Evolutionary conservation across 1,140 invertebrate genomes (phyloP), one percentile per base, ranked within the genome.

Genomic region (Amphibalanus amphitrite): DNA sequence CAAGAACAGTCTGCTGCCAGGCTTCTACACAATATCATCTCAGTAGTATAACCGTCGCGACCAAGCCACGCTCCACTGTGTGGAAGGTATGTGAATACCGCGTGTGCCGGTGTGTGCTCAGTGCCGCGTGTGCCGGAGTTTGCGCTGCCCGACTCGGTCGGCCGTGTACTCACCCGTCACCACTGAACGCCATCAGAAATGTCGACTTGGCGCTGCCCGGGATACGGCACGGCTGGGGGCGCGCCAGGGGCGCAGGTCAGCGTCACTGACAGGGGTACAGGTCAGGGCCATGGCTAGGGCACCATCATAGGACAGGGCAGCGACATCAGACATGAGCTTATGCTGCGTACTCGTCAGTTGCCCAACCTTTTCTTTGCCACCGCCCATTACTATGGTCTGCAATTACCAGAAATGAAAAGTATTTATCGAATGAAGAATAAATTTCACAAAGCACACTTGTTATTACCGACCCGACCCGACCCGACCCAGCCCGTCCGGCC

Each of bases 151-250:
- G n/a, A n/a, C n/a, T n/a, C n/a, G n/a, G n/a, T n/a, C n/a, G n/a
- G n/a, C n/a, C n/a, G n/a, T n/a, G n/a, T n/a, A 78, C 81, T 83
- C 82, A 89, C 87, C 89, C 89, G 85, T 92, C 89, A 71, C 89
- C 87, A 84, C 90, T 92, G 75, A 91, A 92, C 67, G 89, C 89
- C 87, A 91, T 90, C 67, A 92, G 80, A 82, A 92, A 91, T 72
- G 90, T 91, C 59, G 89, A 88, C 77, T 86, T 83, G 72, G 89
- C 85, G 76, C 85, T 82, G 71, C 88, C 88, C 72, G 89, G 90
- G 74, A 91, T 79, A 75, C 88, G 84, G 82, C 88, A 91, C 77
- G 82, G 65, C 65, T 67, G 65, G 3, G 28, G 10, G 3, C 23
- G n/a, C 3, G n/a, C 6, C 10, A 0, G 23, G 26, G 6, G 6